Evolutionary conservation across 2,888 invertebrate genomes (phyloP).

Genomic region (Neuroscelio doddi): DNA sequence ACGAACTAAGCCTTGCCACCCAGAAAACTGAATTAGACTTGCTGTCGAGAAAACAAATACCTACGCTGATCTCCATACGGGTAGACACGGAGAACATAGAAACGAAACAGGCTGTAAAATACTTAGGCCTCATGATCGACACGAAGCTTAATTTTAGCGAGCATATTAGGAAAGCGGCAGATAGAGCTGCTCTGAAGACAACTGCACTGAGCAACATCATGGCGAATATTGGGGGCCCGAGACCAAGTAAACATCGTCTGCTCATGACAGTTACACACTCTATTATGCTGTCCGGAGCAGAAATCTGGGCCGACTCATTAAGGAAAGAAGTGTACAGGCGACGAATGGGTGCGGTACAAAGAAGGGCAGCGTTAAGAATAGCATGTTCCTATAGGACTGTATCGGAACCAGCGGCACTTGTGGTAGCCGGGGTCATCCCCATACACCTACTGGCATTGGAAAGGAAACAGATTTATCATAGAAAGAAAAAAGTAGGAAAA

Average conservation of each 20-base stretch:
- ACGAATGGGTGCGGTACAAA: slow-evolving; percentile 27
- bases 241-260: slow-evolving; percentile 23
- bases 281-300: slow-evolving; percentile 39
- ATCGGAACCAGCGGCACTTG: slow-evolving; percentile 43
- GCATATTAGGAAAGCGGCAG: slow-evolving; percentile 32
- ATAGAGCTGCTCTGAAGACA: slow-evolving; percentile 36
- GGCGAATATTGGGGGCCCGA: slow-evolving; percentile 19
- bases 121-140: slow-evolving; percentile 47
- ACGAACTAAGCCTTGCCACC: slow-evolving; percentile 32
- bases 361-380: slow-evolving; percentile 34
- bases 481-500: no score
- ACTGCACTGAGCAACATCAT: slow-evolving; percentile 18
- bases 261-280: slow-evolving; percentile 38
- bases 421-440: not conserved
- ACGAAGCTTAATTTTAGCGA: slow-evolving; percentile 29
- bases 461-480: no score
- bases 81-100: slow-evolving; percentile 19
- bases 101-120: slow-evolving; percentile 30
- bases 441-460: not conserved
- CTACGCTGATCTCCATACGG: slow-evolving; percentile 20
- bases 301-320: slow-evolving; percentile 36
- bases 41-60: slow-evolving; percentile 38
- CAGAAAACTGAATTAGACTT: slow-evolving; percentile 41
- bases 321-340: slow-evolving; percentile 27
- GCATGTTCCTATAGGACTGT: slow-evolving; percentile 47